Percentiles rank a stretch among this genome's conserved stretches.
Conservation (phyloP, 2,888 invertebrate species). For the Apamea monoglypha region DNA sequence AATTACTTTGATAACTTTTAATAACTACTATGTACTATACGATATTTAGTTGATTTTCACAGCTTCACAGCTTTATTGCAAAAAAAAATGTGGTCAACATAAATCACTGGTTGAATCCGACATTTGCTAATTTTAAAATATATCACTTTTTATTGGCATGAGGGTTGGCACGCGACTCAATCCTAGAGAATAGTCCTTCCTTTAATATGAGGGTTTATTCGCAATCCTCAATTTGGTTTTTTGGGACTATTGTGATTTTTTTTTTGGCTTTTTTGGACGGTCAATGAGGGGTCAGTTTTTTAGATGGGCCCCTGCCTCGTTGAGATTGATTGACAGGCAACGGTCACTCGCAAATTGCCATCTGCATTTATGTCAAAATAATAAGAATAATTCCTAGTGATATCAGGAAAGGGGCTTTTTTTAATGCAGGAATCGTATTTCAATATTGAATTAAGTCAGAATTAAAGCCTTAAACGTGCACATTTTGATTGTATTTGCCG, state of each 20-base stretch:
- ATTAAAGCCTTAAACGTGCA: not conserved
- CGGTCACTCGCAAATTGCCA: constrained; percentile 86
- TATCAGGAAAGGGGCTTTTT: constrained; percentile 20
- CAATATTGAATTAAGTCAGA: constrained; percentile 1
- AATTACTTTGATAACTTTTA: not conserved
- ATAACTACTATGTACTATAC: not conserved
- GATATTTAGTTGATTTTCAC: not conserved
- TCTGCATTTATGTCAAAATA: constrained; percentile 75
- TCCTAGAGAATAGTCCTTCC: constrained; percentile 77
- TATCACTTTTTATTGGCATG: constrained; percentile 72
- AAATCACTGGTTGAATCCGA: constrained; percentile 62
- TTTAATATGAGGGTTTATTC: constrained; percentile 83
- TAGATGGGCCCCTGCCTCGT: constrained; percentile 76
- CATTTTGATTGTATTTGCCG: not conserved
- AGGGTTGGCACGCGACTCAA: constrained; percentile 80
- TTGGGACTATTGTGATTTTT: constrained; percentile 79
- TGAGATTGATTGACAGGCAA: constrained; percentile 88
- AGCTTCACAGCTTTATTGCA: not conserved
- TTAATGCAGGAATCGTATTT: constrained; percentile 20
- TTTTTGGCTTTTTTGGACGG: constrained; percentile 81
- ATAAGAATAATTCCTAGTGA: constrained; percentile 60
- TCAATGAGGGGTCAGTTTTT: constrained; percentile 90
- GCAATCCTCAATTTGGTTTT: constrained; percentile 79
- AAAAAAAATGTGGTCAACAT: constrained; percentile 16
- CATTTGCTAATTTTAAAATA: constrained; percentile 69